These are phyloP conservation scores for Aphidoletes aphidimyza DNA, from an alignment of 2,888 invertebrate species.

Conservation along the genomic window DNA sequence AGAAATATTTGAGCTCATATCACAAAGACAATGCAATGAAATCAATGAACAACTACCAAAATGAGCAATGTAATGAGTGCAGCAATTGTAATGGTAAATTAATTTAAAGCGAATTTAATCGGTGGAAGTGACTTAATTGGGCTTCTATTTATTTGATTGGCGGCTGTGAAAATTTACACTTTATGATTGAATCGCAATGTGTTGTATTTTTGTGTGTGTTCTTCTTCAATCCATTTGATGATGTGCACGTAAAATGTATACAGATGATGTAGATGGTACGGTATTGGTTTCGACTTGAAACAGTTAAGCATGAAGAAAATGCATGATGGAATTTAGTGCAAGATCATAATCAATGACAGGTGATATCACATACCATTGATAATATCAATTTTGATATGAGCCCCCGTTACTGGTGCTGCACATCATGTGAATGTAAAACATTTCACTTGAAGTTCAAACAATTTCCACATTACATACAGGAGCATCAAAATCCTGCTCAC, in stretches of 20 bases:
- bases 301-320: conserved; percentile 13
- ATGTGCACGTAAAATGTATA: not conserved
- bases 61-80: no score
- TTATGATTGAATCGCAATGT: not conserved
- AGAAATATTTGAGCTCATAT: no score
- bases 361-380: no score
- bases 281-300: not conserved
- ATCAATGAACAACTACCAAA: conserved; percentile 30
- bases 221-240: no score
- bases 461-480: no score
- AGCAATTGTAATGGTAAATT: not conserved
- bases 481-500: no score
- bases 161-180: conserved; percentile 14
- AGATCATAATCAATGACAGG: conserved; percentile 1
- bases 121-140: conserved; percentile 18
- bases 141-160: conserved; percentile 10
- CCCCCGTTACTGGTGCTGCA: no score
- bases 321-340: not conserved
- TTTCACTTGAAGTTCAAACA: no score
- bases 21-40: not conserved
- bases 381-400: no score
- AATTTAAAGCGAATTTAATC: not conserved
- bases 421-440: no score
- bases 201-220: no score
- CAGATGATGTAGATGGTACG: not conserved